Percentiles rank a stretch among this genome's conserved stretches.
Evolutionary conservation across 2,888 invertebrate genomes (phyloP).

Genomic region (Peribatodes rhomboidaria): DNA sequence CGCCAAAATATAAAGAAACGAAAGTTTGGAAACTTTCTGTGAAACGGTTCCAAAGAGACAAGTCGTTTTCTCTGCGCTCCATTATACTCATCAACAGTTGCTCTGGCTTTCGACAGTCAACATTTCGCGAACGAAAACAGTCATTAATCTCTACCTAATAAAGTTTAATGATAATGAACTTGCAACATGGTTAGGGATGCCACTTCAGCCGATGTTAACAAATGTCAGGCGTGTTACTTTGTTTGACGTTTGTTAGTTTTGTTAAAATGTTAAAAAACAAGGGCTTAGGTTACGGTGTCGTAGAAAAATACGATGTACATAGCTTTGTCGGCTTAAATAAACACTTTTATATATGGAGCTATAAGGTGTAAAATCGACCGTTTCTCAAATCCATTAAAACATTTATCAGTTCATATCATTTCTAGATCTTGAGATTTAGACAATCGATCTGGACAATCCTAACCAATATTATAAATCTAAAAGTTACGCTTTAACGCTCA

Average conservation of each 20-base stretch:
- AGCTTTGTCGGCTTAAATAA: too few species aligned
- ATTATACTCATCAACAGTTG: conserved; percentile 52
- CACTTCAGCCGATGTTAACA: conserved; percentile 28
- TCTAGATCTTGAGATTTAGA: too few species aligned
- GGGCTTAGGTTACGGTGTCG: conserved; percentile 8
- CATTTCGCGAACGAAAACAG: conserved; percentile 45
- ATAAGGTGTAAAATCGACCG: too few species aligned
- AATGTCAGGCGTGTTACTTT: conserved; percentile 50
- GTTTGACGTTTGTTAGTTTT: conserved; percentile 1
- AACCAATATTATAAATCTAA: too few species aligned
- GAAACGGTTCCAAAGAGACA: conserved; percentile 10
- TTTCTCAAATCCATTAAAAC: too few species aligned
- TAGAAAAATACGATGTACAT: not conserved
- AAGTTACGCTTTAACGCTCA: too few species aligned
- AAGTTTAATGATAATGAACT: conserved; percentile 45
- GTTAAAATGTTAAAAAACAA: conserved; percentile 4
- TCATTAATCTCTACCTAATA: conserved; percentile 48
- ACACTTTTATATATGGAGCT: too few species aligned
- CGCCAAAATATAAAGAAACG: not conserved
- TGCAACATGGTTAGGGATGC: conserved; percentile 31
- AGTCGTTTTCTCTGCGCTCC: conserved; percentile 39
- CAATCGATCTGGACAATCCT: too few species aligned
- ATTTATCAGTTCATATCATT: too few species aligned
- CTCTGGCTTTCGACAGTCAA: conserved; percentile 46
- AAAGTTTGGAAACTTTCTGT: not conserved